Evolutionary conservation across 2,797 vertebrate genomes (phyloP), one percentile per base, ranked within the genome.

Genomic region (Lateolabrax maculatus): DNA sequence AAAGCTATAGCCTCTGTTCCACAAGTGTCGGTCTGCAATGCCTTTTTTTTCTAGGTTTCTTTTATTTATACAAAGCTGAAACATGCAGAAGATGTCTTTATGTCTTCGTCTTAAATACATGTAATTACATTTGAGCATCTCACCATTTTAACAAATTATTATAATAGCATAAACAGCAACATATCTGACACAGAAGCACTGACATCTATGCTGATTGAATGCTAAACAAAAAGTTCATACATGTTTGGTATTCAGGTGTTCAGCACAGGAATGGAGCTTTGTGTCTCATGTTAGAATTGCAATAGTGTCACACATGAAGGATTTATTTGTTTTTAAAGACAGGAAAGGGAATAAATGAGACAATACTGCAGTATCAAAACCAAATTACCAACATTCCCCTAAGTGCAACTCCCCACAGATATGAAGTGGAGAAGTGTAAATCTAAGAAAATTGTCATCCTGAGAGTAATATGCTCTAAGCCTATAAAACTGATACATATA

Each of bases 401-500:
- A 6, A 57, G 60, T 74, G 29, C 71, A 53, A 46, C 55, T 69
- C 62, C 19, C 10, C 9, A 51, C 39, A 62, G 60, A 77, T 58
- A 77, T 78, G 36, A 77, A 75, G 27, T 46, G 27, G 41, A 52
- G 48, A 13, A 66, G 66, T 29, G n/a, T 39, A 57, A 79, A 71
- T 51, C 37, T 48, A 51, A n/a, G 71, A 68, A 49, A 31, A 73
- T 19, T 66, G 58, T 71, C 76, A 84, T 75, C 56, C 25, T 67
- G 36, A 67, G 55, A 84, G 76, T 27, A 74, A 85, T 53, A 49
- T 46, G 61, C 55, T 80, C 34, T 66, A 57, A 69, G 29, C n/a
- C 64, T 66, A n/a, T 84, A 79, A 83, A 86, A 48, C 41, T 51
- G 39, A 78, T 64, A 77, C 80, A 81, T 61, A 75, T 48, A 67